Percentiles rank a stretch among this genome's conserved stretches.
phyloP scores from a whole-genome alignment of 2,888 invertebrate genomes.

The Mylabris sibirica region DNA sequence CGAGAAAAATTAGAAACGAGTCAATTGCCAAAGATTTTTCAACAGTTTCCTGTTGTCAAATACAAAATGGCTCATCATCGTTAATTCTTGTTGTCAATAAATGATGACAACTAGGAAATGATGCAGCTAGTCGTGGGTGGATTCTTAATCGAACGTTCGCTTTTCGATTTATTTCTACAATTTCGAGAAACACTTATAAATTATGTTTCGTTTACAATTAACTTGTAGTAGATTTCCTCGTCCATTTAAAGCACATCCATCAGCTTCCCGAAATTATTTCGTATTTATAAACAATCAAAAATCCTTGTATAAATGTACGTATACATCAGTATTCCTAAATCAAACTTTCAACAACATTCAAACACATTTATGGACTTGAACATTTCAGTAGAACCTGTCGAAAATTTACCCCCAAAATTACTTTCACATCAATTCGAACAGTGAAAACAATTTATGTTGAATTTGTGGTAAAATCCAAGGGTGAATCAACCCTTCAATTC shows the following conservation, averaged over 20 bases:
- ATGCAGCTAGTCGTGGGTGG: too few relatives aligned
- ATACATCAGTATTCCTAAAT: neutral
- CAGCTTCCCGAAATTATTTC: neutral
- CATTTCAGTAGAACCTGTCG: conserved; percentile 4
- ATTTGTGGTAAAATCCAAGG: conserved; percentile 4
- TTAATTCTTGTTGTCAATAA: neutral
- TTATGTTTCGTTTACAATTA: too few relatives aligned
- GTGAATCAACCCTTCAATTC: neutral
- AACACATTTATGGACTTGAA: conserved; percentile 10
- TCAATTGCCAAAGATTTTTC: neutral
- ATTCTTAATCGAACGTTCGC: too few relatives aligned
- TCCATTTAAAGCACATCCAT: too few relatives aligned
- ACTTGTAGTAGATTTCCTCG: too few relatives aligned
- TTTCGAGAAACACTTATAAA: too few relatives aligned
- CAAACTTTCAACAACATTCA: conserved; percentile 14
- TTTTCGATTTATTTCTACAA: too few relatives aligned
- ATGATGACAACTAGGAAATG: neutral
- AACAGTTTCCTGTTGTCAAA: conserved; percentile 2
- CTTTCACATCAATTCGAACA: conserved; percentile 7
- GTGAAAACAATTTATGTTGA: conserved; percentile 12
- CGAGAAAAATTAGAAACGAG: too few relatives aligned
- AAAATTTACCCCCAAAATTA: conserved; percentile 10
- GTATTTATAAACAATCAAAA: neutral
- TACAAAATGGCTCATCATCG: neutral
- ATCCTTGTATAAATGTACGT: neutral